Conservation (phyloP, 2,113 vertebrate species). For the Tetraodon nigroviridis region DNA sequence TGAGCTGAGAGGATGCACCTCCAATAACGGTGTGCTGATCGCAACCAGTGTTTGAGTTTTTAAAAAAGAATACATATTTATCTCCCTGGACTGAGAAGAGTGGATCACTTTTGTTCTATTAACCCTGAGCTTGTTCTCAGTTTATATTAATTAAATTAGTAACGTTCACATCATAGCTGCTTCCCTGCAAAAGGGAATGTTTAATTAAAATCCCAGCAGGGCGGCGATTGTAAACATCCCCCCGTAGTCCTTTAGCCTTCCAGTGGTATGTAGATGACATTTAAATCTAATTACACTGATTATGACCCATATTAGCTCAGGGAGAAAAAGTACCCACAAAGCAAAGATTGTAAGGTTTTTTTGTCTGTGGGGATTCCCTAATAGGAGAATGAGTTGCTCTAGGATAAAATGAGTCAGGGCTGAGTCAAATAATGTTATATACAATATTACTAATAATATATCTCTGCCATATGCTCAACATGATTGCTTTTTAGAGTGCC, state of each 20-base stretch:
- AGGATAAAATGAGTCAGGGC: no score
- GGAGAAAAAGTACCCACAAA: conserved; percentile 11
- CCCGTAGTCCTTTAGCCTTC: conserved; percentile 29
- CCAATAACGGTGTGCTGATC: no score
- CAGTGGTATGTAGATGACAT: conserved; percentile 36
- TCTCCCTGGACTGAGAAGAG: no score
- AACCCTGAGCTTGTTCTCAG: neutral
- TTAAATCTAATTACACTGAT: conserved; percentile 41
- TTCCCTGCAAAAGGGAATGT: conserved; percentile 11
- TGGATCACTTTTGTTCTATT: no score
- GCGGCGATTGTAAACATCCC: conserved; percentile 23
- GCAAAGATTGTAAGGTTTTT: conserved; percentile 7
- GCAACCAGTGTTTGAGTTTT: no score
- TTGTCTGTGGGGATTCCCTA: conserved; percentile 2
- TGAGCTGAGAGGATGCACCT: no score
- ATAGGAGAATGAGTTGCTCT: no score
- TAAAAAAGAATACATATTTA: no score
- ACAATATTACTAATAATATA: no score
- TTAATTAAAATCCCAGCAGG: conserved; percentile 29
- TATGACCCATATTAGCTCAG: conserved; percentile 23
- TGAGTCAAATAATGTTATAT: no score
- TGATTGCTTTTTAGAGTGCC: no score
- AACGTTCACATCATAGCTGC: conserved; percentile 6
- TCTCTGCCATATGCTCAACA: no score
- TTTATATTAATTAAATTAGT: conserved; percentile 18